phyloP scores from a whole-genome alignment of 2,888 invertebrate genomes.

The Dynastes maya region DNA sequence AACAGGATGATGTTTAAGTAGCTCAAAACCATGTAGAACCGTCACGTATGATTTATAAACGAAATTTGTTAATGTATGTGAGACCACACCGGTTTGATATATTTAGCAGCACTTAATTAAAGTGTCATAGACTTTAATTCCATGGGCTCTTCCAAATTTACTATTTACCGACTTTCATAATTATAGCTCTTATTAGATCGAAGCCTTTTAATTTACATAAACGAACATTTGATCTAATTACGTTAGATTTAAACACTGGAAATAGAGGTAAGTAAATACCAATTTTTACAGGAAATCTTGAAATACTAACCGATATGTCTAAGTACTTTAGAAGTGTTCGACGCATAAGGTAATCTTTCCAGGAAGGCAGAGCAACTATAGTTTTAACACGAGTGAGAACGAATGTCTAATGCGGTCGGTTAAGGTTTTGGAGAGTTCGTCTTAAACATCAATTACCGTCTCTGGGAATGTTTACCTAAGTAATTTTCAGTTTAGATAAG shows the following conservation, averaged over 20 bases:
- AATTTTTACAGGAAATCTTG: too few species aligned
- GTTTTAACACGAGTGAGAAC: not conserved
- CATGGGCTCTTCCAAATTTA: slow-evolving; percentile 24
- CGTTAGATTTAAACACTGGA: too few species aligned
- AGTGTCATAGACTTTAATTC: slow-evolving; percentile 41
- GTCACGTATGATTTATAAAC: slow-evolving; percentile 31
- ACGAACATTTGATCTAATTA: too few species aligned
- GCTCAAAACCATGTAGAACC: too few species aligned
- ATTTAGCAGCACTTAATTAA: slow-evolving; percentile 50
- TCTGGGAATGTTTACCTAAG: slow-evolving; percentile 52
- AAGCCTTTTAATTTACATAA: too few species aligned
- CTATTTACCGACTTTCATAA: not conserved
- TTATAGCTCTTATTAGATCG: not conserved
- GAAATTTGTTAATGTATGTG: slow-evolving; percentile 51
- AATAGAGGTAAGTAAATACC: too few species aligned
- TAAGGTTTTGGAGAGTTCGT: slow-evolving; percentile 46
- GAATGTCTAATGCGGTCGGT: slow-evolving; percentile 45
- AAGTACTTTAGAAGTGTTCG: too few species aligned
- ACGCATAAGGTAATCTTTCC: too few species aligned
- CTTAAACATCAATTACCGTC: slow-evolving; percentile 35
- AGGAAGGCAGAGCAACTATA: not conserved
- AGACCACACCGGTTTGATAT: slow-evolving; percentile 50
- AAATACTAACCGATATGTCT: too few species aligned
- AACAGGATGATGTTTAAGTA: too few species aligned
- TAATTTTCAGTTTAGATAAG: slow-evolving; percentile 50